These are phyloP conservation scores for Apotomis turbidana DNA, from an alignment of 2,888 invertebrate genomes.

Conservation along the genomic window DNA sequence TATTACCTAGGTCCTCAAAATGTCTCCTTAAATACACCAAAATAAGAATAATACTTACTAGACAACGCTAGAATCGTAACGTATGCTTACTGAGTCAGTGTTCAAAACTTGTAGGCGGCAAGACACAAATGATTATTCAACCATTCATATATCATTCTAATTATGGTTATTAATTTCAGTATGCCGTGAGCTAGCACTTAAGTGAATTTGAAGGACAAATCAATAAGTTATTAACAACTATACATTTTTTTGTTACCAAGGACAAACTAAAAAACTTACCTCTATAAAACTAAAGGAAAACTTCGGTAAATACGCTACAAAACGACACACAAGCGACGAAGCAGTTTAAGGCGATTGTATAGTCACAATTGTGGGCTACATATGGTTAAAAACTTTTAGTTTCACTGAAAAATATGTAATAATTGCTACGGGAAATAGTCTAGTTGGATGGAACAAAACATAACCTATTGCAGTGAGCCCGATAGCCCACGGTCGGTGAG, in stretches of 20 bases:
- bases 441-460: constrained; percentile 45
- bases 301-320: constrained; percentile 13
- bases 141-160: not conserved
- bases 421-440: not conserved
- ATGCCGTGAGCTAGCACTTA: constrained; percentile 11
- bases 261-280: constrained; percentile 27
- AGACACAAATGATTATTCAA: not conserved
- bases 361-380: not conserved
- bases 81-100: not conserved
- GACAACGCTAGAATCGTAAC: not conserved
- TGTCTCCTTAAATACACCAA: no score
- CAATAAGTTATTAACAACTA: constrained; percentile 16
- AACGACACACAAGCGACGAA: constrained; percentile 28
- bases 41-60: not conserved
- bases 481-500: constrained; percentile 60
- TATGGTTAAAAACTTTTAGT: constrained; percentile 8
- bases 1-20: no score
- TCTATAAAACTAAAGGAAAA: not conserved
- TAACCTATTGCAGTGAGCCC: constrained; percentile 69
- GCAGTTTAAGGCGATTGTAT: not conserved
- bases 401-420: constrained; percentile 10
- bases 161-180: not conserved
- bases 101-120: not conserved
- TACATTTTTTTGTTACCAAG: constrained; percentile 1
- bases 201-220: constrained; percentile 32